Evolutionary conservation across 2,113 vertebrate species (phyloP), one percentile per base, ranked within the genome.

Genomic region (Lepisosteus osseus): DNA sequence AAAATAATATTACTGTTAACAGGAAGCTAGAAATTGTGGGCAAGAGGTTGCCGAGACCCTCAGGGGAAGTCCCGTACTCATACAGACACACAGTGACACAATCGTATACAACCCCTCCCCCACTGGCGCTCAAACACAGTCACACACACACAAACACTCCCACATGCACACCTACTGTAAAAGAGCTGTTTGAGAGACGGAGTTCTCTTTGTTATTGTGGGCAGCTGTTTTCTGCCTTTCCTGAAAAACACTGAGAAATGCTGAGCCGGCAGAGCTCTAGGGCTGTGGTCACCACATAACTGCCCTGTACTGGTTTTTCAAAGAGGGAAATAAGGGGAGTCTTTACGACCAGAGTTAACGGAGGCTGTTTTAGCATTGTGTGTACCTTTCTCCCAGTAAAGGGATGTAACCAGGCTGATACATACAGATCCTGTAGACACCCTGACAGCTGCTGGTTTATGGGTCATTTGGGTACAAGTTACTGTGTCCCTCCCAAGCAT

Each of bases 171-270:
- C 13, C 65, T 51, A 71, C 43, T 15, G 14, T 11, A 14, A 61
- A 13, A 61, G 59, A 5, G 9, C 47, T 6, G 47, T 29, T 61
- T 61, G 59, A 29, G 59, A 29, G 71, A 73, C 54, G 68, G 44
- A 73, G 65, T 8, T 45, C 29, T 72, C 71, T 71, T 75, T 80
- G 65, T 80, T 76, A 65, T 51, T 62, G 14, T 45, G 68, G 67
- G 61, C 66, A 78, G 71, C 74, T 82, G 77, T 55, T 67, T 59
- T n/a, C 70, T 59, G 70, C 67, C 71, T 74, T 80, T 82, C 77
- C 78, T 82, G 81, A 69, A 75, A 75, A 82, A 80, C 78, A 77
- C 74, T 61, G 59, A 77, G 43, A 78, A 77, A 74, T 71, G 81
- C 78, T 82, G 81, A 82, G 71, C 74, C 70, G 51, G 77, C 81